phyloP scores from a whole-genome alignment of 2,113 vertebrate species.

The Galeopterus variegatus region DNA sequence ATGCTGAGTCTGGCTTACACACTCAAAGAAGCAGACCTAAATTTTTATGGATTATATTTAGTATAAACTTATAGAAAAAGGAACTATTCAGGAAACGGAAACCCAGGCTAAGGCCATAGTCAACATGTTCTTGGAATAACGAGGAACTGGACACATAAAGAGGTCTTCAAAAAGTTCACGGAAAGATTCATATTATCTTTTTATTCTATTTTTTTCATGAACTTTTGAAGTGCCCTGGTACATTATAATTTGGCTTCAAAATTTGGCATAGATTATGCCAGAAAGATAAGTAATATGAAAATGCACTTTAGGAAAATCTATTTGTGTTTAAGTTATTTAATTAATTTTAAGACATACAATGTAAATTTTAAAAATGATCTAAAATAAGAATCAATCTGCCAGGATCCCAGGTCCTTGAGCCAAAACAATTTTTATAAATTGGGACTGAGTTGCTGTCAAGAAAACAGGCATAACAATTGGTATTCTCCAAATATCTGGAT shows the following conservation, averaged over 20 bases:
- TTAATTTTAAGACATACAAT: slow-evolving; percentile 4
- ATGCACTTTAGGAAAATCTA: not conserved
- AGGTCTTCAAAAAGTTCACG: no score
- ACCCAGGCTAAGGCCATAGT: not conserved
- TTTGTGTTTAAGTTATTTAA: not conserved
- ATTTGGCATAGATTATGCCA: not conserved
- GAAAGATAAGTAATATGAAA: slow-evolving; percentile 3
- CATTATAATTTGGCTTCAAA: not conserved
- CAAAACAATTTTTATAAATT: slow-evolving; percentile 39
- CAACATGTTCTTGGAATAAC: not conserved
- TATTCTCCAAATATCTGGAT: not conserved
- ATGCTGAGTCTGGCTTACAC: not conserved
- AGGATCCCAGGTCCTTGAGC: not conserved
- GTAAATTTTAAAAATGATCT: not conserved
- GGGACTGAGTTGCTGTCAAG: not conserved
- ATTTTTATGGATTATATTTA: not conserved
- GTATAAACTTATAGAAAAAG: not conserved
- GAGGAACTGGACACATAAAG: not conserved
- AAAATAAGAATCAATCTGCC: slow-evolving; percentile 9
- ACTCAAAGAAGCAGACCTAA: not conserved
- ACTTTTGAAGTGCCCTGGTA: no score
- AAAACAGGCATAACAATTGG: not conserved
- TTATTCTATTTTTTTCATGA: no score
- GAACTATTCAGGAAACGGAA: not conserved
- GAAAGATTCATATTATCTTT: no score